Conservation (phyloP, 2,113 vertebrate genomes). For the Cromileptes altivelis region DNA sequence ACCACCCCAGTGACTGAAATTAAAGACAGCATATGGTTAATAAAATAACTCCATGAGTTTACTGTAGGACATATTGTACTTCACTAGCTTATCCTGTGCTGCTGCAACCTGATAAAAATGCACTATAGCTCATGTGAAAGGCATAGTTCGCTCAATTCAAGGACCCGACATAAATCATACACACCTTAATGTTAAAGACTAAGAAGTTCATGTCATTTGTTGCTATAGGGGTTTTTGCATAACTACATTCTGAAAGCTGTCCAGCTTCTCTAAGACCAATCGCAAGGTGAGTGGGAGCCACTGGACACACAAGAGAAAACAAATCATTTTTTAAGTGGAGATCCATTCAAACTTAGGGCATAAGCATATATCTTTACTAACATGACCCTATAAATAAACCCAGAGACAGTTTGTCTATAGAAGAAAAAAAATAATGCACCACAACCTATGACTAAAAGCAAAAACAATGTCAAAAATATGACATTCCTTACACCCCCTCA, state of each 20-base stretch:
- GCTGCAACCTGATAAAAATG: constrained; percentile 73
- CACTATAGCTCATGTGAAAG: constrained; percentile 64
- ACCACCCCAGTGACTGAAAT: constrained; percentile 42
- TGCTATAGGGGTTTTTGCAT: constrained; percentile 74
- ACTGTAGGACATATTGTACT: constrained; percentile 44
- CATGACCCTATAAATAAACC: constrained; percentile 86
- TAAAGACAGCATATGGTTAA: constrained; percentile 17
- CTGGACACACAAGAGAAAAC: constrained; percentile 64
- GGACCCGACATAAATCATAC: constrained; percentile 68
- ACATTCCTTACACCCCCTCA: constrained; percentile 74
- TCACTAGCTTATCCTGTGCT: constrained; percentile 76
- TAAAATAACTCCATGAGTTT: constrained; percentile 41
- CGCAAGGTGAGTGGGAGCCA: constrained; percentile 52
- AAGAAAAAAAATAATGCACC: constrained; percentile 73
- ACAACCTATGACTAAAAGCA: constrained; percentile 84
- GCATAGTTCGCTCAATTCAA: constrained; percentile 68
- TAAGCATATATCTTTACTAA: constrained; percentile 76
- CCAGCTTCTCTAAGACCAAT: constrained; percentile 75
- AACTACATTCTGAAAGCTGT: constrained; percentile 84
- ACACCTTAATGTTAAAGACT: constrained; percentile 71
- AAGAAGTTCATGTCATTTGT: constrained; percentile 68
- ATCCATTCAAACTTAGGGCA: constrained; percentile 73
- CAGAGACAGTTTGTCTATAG: constrained; percentile 75
- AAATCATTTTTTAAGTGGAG: constrained; percentile 56
- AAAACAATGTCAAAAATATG: constrained; percentile 73